Percentiles rank a stretch among this genome's conserved stretches.
These are phyloP conservation scores for Urosaurus nigricauda DNA, from an alignment of 2,797 vertebrate genomes.

Conservation along the genomic window DNA sequence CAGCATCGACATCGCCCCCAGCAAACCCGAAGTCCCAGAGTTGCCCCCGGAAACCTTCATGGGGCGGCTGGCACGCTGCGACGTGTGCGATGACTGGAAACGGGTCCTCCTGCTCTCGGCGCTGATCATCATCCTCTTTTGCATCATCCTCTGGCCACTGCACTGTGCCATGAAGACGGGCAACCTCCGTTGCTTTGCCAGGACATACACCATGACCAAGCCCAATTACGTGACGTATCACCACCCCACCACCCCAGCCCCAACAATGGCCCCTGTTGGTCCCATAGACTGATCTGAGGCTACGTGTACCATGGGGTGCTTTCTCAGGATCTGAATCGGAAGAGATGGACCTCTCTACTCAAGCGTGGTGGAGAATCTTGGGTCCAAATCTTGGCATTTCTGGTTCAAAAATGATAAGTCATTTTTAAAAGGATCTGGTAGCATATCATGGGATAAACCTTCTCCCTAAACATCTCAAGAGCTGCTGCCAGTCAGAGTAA, in stretches of 20 bases:
- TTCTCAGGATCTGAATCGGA: not conserved
- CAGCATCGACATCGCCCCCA: constrained; percentile 90
- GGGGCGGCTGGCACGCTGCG: constrained; percentile 63
- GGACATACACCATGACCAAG: not conserved
- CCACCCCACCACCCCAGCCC: rapidly evolving
- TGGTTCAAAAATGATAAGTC: too few relatives aligned
- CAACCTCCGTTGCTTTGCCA: constrained; percentile 84
- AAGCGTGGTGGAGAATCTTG: too few relatives aligned
- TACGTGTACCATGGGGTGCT: not conserved
- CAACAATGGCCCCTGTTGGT: not conserved
- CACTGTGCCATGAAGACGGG: constrained; percentile 90
- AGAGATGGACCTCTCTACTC: too few relatives aligned
- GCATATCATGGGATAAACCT: not conserved
- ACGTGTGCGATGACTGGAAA: constrained; percentile 86
- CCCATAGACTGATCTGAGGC: not conserved
- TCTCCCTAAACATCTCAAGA: not conserved
- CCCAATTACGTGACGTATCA: not conserved
- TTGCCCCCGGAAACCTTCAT: rapidly evolving
- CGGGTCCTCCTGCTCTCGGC: constrained; percentile 83
- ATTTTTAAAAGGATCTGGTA: not conserved
- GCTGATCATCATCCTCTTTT: constrained; percentile 85
- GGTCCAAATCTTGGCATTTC: not conserved
- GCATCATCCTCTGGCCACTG: constrained; percentile 91
- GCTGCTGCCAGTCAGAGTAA: not conserved
- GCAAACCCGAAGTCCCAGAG: constrained; percentile 67